Base-by-base conservation (phyloP, 2,888 invertebrate genomes). In the Drosophila trichaetosa region DNA sequence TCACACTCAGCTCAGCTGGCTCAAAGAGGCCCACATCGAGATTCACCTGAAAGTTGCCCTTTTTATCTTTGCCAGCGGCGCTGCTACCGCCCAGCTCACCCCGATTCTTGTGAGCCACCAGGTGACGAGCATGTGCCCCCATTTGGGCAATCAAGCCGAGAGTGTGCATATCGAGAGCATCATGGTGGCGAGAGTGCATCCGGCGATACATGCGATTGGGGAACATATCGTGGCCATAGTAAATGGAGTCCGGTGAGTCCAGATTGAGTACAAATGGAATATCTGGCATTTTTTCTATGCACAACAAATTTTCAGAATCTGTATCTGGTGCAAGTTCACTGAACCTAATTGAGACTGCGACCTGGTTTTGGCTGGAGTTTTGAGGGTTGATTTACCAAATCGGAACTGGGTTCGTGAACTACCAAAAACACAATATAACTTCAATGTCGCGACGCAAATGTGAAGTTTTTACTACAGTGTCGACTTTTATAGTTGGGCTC, bases 1-100 rank as follows among this genome's bases (percentile, higher is more conserved):
- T 97, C 51, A 97, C 94, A 54, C 95, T 94, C 10, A 96, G 94
- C 91, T 96, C 96, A 18, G 94, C 94, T 0, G 96, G 96, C n/a
- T 94, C 92, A 85, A 96, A 96, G 76, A 96, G 95, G 69, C 95
- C 95, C 1, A 96, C 95, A 85, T 96, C 96, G 49, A 96, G 91
- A 64, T 95, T 94, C 0, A 96, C 95, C 93, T 95, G 95, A 75
- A 96, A 96, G 51, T 83, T 76, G 65, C 95, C 95, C 80, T 95
- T 94, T 11, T 95, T 95, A 82, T 95, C 95, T 31, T 93, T 80
- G 42, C 75, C 79, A 1, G 53, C 33, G 33, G 51, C 36, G 7
- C 59, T 77, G 16, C 74, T 64, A 1, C 73, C 60, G 11, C 80
- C 78, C n/a, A 87, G 71, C 40, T 85, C 87, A 0, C 79, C 78